Base-by-base conservation (phyloP, 2,797 vertebrate genomes). In the Lateolabrax maculatus region DNA sequence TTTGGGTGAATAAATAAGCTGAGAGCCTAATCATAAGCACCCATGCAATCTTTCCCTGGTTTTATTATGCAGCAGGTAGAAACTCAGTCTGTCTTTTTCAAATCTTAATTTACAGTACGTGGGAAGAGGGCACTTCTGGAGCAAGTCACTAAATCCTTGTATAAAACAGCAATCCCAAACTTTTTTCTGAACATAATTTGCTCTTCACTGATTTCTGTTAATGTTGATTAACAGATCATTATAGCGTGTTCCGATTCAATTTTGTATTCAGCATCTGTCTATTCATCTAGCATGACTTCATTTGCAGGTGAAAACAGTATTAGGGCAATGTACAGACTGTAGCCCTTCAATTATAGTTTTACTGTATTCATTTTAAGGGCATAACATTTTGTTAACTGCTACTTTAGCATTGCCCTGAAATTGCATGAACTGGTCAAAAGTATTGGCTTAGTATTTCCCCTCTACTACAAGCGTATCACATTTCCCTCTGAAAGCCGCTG, bases 401-500 rank as follows among this genome's bases (percentile, higher is more conserved):
- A 60, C 78, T 88, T 82, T 58, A 64, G 75, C 53, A 25, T 86
- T 69, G 57, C 77, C 51, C 64, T 39, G 68, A 89, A 82, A 75
- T 71, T 80, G 62, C 75, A 62, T n/a, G n/a, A n/a, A n/a, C 79
- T 75, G 87, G 89, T 89, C 90, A 87, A 65, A 88, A 74, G 78
- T 88, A 81, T 87, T 75, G 75, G 77, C 86, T 90, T 79, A 81
- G 86, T 89, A 88, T 92, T 93, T 90, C 88, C 79, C 85, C 87
- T 90, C 84, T 53, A 89, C 87, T 92, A 92, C 92, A 87, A 82
- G 85, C 78, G 57, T 91, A 86, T 94, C 87, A 79, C 90, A 81
- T 87, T 92, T 88, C 89, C 82, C 79, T 89, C 80, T 92, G 88
- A 87, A 91, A 94, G 90, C 90, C 79, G 89, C 90, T 94, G 90